Conservation (phyloP, 1,140 invertebrate species). For the Trachymyrmex septentrionalis region DNA sequence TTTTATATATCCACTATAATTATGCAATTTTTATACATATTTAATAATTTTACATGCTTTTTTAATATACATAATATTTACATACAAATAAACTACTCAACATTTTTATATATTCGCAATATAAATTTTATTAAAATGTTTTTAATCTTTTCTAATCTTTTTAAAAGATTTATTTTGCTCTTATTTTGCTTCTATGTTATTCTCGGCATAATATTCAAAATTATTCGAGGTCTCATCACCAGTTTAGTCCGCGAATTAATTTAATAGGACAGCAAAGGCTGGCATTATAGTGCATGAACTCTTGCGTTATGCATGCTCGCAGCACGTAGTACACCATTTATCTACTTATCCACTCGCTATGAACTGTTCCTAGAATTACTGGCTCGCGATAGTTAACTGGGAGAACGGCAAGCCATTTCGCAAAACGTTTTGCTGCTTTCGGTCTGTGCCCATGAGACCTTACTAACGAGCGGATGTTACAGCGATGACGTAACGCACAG, state of each 20-base stretch:
- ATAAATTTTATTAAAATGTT: not conserved
- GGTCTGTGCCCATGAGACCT: slow-evolving; percentile 16
- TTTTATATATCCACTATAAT: too few species aligned
- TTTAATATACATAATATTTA: not conserved
- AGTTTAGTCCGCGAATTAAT: slow-evolving; percentile 35
- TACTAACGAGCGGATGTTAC: not conserved
- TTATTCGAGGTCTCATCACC: not conserved
- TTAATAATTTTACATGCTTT: not conserved
- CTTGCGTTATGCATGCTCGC: slow-evolving; percentile 38
- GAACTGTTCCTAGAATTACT: slow-evolving; percentile 45
- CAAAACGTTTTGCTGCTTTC: slow-evolving; percentile 32
- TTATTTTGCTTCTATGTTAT: not conserved
- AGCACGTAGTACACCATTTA: slow-evolving; percentile 39
- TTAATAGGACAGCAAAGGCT: slow-evolving; percentile 47
- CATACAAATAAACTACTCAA: not conserved
- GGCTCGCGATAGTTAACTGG: slow-evolving; percentile 34
- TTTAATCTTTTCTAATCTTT: not conserved
- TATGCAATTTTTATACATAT: too few species aligned
- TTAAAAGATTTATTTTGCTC: not conserved
- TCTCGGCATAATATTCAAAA: not conserved
- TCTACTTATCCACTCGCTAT: slow-evolving; percentile 49
- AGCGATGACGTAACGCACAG: slow-evolving; percentile 4
- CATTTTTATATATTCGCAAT: not conserved
- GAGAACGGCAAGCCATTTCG: slow-evolving; percentile 2
- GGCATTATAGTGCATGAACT: slow-evolving; percentile 37